Conservation (phyloP, 2,888 invertebrate genomes). For the Polia nebulosa region DNA sequence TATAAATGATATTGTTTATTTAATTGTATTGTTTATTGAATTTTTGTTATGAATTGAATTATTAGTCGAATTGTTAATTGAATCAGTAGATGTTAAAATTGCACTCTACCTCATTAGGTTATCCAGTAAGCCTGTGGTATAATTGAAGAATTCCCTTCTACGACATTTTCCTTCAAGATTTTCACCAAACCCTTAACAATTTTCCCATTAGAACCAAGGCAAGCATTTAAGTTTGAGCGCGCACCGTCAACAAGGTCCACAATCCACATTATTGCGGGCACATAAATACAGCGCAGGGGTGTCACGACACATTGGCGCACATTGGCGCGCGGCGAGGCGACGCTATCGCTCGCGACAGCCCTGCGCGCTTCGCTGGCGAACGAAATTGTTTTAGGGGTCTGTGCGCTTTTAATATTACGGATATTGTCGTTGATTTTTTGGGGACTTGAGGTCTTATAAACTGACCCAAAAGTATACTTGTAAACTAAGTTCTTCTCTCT, state of each 20-base stretch:
- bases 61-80: no score
- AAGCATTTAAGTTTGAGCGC: slow-evolving; percentile 46
- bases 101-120: no score
- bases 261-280: slow-evolving; percentile 63
- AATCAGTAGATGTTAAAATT: no score
- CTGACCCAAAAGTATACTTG: not conserved
- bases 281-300: slow-evolving; percentile 70
- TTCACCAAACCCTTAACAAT: slow-evolving; percentile 27
- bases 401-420: slow-evolving; percentile 36
- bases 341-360: slow-evolving; percentile 73
- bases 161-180: slow-evolving; percentile 23
- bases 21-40: no score
- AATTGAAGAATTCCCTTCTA: no score
- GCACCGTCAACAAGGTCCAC: slow-evolving; percentile 29
- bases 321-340: slow-evolving; percentile 58
- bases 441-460: not conserved
- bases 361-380: slow-evolving; percentile 65
- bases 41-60: no score
- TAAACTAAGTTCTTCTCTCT: not conserved
- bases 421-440: slow-evolving; percentile 24
- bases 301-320: slow-evolving; percentile 55
- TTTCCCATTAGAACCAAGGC: slow-evolving; percentile 41
- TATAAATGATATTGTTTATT: no score
- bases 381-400: slow-evolving; percentile 63
- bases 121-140: no score